Evolutionary conservation across 2,888 invertebrate genomes (phyloP), one percentile per base, ranked within the genome.

Genomic region (Thelaira solivaga): DNA sequence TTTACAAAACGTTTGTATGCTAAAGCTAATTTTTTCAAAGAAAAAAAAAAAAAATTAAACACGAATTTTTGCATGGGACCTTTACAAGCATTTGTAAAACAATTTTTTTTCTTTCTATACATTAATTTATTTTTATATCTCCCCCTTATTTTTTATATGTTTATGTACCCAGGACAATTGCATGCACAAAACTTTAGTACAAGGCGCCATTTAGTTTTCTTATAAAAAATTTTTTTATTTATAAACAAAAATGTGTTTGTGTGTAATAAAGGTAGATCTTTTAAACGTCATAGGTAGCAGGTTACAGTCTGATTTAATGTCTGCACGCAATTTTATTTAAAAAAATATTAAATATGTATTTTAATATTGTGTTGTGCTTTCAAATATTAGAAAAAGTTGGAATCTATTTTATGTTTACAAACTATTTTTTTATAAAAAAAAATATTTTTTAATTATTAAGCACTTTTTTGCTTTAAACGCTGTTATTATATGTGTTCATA

Each of bases 261-360:
- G 26, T 26, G 26, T 26, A 59, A 67, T 36, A 47, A 43, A 43
- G 26, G 34, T 55, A 55, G 47, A 69, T 74, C 69, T 67, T 29
- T 57, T 5, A 24, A 72, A 65, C 74, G 78, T 74, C 78, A 74
- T 78, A 74, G 74, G 74, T 65, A 69, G 78, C 74, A 69, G 69
- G 61, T 67, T 68, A 65, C 61, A 74, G 78, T 78, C 78, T 78
- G 78, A 74, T 81, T 77, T 77, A 79, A 61, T 77, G 81, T 81
- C 80, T 80, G 81, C 81, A 81, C 81, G 81, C 81, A 80, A 81
- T 72, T 59, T 78, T 72, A 47, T n/a, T 22, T 47, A 55, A 20
- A 43, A 55, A 64, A 36, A 29, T 43, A 61, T 22, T 26, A 7
- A 3, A 24, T 29, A 57, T 29, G 10, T 34, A 64, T 24, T 36